Evolutionary conservation across 2,797 vertebrate genomes (phyloP), one percentile per base, ranked within the genome.

Genomic region (Lepidocolaptes lacrymiger): DNA sequence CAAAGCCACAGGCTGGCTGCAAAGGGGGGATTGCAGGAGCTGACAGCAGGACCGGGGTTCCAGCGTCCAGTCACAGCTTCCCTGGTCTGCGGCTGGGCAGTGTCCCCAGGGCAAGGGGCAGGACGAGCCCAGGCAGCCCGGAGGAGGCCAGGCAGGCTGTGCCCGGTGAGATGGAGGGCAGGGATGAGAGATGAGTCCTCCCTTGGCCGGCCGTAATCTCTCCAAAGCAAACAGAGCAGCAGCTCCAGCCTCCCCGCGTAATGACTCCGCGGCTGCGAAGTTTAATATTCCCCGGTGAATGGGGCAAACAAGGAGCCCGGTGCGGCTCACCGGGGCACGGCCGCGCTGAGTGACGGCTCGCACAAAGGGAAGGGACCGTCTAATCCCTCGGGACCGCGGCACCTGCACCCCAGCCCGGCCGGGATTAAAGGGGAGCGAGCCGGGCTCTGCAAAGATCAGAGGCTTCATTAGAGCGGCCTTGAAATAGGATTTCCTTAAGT

Each of bases 401-500:
- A 95, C 93, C 95, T 96, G 95, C 93, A 92, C 71, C 88, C 62
- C 8, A 7, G 85, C 73, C 78, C 5, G 46, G 85, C 77, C 6
- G 1, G 91, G 91, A 93, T 93, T 78, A 91, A 64, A 67, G 43
- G 75, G 69, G 34, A 43, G 78, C n/a, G 37, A 68, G 36, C 34
- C 3, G 3, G 63, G 77, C 74, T 74, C 84, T 44, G 81, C 14
- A 2, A 22, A 69, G 90, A 83, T 85, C 94, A 93, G 95, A 96
- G 82, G 63, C 36, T 67, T 95, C 79, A 74, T 67, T 63, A 51
- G 8, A 48, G 61, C 2, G 6, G 44, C 89, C 89, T 90, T 88
- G 84, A 95, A 93, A 92, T 36, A 66, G 94, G 96, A 78, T 95
- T 96, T 95, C 92, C 95, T 93, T 58, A 19, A 82, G 43, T n/a